Conservation (phyloP, 2,113 vertebrate genomes). For the Trinectes maculatus region DNA sequence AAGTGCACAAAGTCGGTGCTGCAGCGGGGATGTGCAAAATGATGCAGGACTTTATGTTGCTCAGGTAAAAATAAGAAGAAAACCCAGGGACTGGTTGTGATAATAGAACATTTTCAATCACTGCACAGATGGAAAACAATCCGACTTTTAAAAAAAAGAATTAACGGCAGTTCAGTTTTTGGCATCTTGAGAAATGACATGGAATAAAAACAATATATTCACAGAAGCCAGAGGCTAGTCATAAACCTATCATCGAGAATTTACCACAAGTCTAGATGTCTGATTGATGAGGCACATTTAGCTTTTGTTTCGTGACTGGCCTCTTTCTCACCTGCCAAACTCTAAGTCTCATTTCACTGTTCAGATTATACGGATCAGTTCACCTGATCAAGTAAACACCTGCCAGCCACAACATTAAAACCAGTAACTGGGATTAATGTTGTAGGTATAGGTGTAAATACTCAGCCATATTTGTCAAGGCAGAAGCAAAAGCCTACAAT, state of each 20-base stretch:
- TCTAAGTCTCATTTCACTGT: conserved; percentile 54
- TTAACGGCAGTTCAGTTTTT: neutral
- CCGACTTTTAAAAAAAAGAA: neutral
- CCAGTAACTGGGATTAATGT: neutral
- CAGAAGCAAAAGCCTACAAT: neutral
- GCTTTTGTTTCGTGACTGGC: conserved; percentile 31
- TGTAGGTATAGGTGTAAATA: neutral
- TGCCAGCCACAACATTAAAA: conserved; percentile 6
- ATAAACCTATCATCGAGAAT: conserved; percentile 33
- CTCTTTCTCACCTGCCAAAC: conserved; percentile 25
- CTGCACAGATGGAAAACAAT: conserved; percentile 6
- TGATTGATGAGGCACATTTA: conserved; percentile 22
- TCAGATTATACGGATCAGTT: conserved; percentile 61
- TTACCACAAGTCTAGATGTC: conserved; percentile 14
- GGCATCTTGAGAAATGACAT: conserved; percentile 24
- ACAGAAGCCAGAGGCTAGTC: neutral
- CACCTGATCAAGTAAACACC: conserved; percentile 26
- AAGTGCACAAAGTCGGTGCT: conserved; percentile 4
- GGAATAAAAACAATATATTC: neutral
- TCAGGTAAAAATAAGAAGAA: conserved; percentile 15
- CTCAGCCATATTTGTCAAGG: conserved; percentile 21
- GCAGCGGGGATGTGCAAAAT: conserved; percentile 22
- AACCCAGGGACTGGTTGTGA: neutral
- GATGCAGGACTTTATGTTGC: conserved; percentile 23
- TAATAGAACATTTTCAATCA: conserved; percentile 4